A percentile compares a stretch with the other conserved stretches of the same genome.
These are phyloP conservation scores for Napeogenes inachia DNA, from an alignment of 2,888 invertebrate genomes.

Conservation along the genomic window DNA sequence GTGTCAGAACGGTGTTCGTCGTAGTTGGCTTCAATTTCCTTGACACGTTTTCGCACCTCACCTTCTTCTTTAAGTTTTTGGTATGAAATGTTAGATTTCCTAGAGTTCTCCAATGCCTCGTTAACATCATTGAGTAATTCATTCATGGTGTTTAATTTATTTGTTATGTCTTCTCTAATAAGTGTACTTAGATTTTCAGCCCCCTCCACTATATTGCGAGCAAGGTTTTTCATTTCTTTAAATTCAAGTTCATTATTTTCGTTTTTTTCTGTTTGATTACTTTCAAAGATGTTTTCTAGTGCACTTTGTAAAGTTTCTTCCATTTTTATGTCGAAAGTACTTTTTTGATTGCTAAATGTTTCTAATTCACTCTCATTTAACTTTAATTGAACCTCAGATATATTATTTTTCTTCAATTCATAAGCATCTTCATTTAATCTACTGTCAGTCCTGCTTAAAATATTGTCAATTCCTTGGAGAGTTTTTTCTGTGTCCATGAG, in stretches of 20 bases:
- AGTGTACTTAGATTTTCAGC: slow-evolving; percentile 67
- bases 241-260: slow-evolving; percentile 57
- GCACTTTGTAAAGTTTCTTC: slow-evolving; percentile 54
- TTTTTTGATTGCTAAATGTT: slow-evolving; percentile 17
- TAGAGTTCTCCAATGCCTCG: slow-evolving; percentile 63
- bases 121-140: slow-evolving; percentile 69
- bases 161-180: slow-evolving; percentile 68
- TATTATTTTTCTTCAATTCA: no score
- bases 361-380: neutral
- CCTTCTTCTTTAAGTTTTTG: slow-evolving; percentile 57
- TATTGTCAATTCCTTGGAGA: slow-evolving; percentile 48
- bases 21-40: slow-evolving; percentile 10
- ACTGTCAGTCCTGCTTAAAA: slow-evolving; percentile 37
- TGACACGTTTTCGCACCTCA: slow-evolving; percentile 35
- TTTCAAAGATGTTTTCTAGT: slow-evolving; percentile 53
- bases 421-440: no score
- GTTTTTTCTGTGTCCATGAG: slow-evolving; percentile 57
- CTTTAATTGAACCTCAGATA: no score
- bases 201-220: slow-evolving; percentile 63
- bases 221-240: slow-evolving; percentile 63
- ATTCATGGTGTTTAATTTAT: slow-evolving; percentile 70
- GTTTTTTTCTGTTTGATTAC: slow-evolving; percentile 42
- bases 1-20: slow-evolving; percentile 13
- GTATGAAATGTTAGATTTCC: slow-evolving; percentile 59
- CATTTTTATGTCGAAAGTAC: slow-evolving; percentile 49